A percentile compares a stretch with the other conserved stretches of the same genome.
phyloP scores from a whole-genome alignment of 1,140 invertebrate genomes.

The Camponotus floridanus region DNA sequence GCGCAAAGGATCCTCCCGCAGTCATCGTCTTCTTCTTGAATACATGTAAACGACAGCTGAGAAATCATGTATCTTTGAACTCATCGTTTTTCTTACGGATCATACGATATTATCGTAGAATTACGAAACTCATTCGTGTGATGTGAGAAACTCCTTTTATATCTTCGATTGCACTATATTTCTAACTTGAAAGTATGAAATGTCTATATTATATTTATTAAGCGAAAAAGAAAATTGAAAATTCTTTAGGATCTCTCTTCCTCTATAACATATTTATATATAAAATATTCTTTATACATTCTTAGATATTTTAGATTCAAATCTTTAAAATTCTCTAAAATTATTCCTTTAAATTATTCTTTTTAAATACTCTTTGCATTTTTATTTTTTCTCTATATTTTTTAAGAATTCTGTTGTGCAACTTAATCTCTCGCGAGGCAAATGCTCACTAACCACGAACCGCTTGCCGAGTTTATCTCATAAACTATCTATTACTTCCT shows the following conservation, averaged over 20 bases:
- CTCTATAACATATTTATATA: not conserved
- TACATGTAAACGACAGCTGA: slow-evolving; percentile 61
- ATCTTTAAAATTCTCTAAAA: too few relatives aligned
- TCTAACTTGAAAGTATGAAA: not conserved
- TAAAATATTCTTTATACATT: not conserved
- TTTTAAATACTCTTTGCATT: not conserved
- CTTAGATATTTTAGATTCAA: too few relatives aligned
- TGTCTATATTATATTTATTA: not conserved
- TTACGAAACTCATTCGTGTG: slow-evolving; percentile 31
- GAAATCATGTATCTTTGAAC: slow-evolving; percentile 30
- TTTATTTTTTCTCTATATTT: not conserved
- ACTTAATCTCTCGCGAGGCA: not conserved
- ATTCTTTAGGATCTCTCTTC: not conserved
- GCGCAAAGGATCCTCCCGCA: slow-evolving; percentile 9
- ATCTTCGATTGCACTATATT: not conserved
- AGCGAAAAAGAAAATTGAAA: not conserved
- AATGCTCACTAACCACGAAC: not conserved
- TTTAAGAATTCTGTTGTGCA: not conserved
- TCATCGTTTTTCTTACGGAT: slow-evolving; percentile 9
- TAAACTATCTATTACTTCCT: slow-evolving; percentile 1
- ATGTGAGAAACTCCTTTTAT: slow-evolving; percentile 3
- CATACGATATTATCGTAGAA: slow-evolving; percentile 10
- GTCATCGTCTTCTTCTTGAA: slow-evolving; percentile 24
- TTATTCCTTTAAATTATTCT: too few relatives aligned
- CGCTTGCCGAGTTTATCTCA: not conserved